These are phyloP conservation scores for Poeciliopsis presidionis DNA, from an alignment of 2,797 vertebrate genomes.

Conservation along the genomic window DNA sequence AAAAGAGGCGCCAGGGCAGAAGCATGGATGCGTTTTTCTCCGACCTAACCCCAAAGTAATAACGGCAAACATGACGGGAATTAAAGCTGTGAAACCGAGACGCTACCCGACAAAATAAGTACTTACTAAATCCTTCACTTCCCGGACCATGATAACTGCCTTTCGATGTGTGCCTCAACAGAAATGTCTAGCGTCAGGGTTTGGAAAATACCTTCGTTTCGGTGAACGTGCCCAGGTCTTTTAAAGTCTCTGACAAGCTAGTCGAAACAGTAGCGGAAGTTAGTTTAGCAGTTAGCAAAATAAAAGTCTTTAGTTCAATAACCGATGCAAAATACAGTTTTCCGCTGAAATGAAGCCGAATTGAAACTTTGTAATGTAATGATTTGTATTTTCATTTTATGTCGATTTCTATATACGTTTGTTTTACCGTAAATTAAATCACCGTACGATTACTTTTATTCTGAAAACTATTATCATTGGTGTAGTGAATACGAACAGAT, in stretches of 20 bases:
- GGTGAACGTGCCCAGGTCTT: not conserved
- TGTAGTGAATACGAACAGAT: no score
- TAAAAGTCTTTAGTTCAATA: not conserved
- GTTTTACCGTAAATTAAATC: not conserved
- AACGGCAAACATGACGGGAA: no score
- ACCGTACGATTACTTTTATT: not conserved
- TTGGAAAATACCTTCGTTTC: not conserved
- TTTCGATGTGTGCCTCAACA: accelerated
- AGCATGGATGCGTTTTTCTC: not conserved
- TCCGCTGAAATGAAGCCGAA: not conserved
- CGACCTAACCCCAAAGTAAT: not conserved
- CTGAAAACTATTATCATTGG: not conserved
- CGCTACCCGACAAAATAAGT: not conserved
- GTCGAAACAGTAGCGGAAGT: not conserved
- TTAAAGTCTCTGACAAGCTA: not conserved
- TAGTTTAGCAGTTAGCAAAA: not conserved
- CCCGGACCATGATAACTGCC: slow-evolving; percentile 18
- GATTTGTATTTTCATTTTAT: not conserved
- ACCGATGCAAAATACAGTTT: not conserved
- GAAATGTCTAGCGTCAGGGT: accelerated
- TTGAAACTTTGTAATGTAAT: not conserved
- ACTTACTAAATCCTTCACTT: slow-evolving; percentile 20
- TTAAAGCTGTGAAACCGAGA: not conserved
- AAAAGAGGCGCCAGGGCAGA: not conserved
- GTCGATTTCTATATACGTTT: not conserved